Evolutionary conservation across 2,888 invertebrate species (phyloP), one percentile per base, ranked within the genome.

Genomic region (Seira musarum): DNA sequence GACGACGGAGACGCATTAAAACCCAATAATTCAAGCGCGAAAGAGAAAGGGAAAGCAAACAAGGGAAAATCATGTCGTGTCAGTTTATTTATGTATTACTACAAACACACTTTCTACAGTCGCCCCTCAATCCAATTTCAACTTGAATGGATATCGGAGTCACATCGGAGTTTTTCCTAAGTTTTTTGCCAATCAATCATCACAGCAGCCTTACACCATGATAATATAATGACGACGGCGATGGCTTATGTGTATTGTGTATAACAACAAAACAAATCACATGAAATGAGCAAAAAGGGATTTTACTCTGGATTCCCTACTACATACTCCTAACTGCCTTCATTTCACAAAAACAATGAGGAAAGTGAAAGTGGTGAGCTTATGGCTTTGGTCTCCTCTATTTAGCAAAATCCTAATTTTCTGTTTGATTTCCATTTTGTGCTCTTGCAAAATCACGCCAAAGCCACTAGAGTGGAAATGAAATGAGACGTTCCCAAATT

Each of bases 1-100:
- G 49, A 49, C 17, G 49, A 49, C 49, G 15, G 49, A 49, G 49
- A 49, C 49, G 49, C 49, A 49, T 49, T 49, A 49, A 49, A 49
- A 49, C 49, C 49, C 49, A 49, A 49, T 49, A 49, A 49, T 49
- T 49, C 49, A 49, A 49, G 49, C 49, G 49, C 17, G 49, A 13
- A n/a, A 13, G 17, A n/a, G 17, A 49, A 49, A 49, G 13, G 49
- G 49, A 49, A 49, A 49, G 49, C 49, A 49, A 49, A 49, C 49
- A n/a, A 49, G 49, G 49, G 49, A 49, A 49, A 49, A 49, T 49
- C 17, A 49, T 49, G 49, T 49, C 49, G 49, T 13, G 49, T 49
- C 49, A 49, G 49, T 49, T 49, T 49, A 49, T 49, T 49, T 49
- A 49, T n/a, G 49, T n/a, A n/a, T 49, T 49, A n/a, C 49, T 49